Conservation (phyloP, 2,113 vertebrate species). For the Elaphurus davidianus region DNA sequence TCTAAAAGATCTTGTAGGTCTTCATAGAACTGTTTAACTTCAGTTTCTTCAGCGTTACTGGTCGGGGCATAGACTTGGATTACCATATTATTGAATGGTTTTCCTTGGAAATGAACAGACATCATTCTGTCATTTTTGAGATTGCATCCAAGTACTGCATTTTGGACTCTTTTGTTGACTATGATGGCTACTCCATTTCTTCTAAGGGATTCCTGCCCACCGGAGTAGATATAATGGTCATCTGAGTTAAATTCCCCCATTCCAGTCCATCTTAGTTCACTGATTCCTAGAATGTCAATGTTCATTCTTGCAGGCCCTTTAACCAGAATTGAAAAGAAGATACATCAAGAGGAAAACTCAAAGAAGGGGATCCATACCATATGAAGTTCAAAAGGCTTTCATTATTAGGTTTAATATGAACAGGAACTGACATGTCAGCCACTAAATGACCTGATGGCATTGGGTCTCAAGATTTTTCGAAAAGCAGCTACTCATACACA, state of each 20-base stretch:
- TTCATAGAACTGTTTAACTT: not conserved
- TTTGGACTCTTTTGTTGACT: accelerated
- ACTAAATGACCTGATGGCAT: not conserved
- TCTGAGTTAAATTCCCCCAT: not conserved
- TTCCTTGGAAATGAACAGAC: not conserved
- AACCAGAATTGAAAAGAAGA: not conserved
- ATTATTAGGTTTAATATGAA: not conserved
- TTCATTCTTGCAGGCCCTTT: not conserved
- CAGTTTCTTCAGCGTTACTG: accelerated
- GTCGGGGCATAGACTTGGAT: accelerated
- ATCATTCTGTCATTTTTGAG: not conserved
- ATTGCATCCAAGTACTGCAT: not conserved
- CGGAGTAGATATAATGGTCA: not conserved
- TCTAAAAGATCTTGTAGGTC: not conserved
- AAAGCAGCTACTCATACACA: not conserved
- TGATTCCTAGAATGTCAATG: not conserved
- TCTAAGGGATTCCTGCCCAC: not conserved
- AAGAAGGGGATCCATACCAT: not conserved
- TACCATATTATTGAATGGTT: not conserved
- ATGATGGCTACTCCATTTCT: not conserved
- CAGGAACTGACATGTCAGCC: not conserved
- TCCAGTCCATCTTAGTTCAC: not conserved
- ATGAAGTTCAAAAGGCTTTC: not conserved
- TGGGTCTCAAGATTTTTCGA: not conserved
- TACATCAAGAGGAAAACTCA: not conserved